Evolutionary conservation across 1,140 invertebrate genomes (phyloP), one percentile per base, ranked within the genome.

Genomic region (Hylaeus anthracinus): DNA sequence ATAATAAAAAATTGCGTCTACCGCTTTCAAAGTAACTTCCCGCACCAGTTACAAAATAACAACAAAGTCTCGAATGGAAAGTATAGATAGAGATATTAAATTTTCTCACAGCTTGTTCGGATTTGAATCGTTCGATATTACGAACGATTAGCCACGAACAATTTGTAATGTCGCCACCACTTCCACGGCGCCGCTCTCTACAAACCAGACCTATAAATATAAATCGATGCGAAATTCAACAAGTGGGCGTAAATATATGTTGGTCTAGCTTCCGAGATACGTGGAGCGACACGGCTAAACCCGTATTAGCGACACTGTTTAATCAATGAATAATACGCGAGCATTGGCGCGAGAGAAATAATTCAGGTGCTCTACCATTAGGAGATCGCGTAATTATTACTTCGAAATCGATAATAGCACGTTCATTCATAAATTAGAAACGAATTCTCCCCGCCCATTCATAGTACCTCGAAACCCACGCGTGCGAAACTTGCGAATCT

Each of bases 221-320:
- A 15, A 60, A 48, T 37, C 48, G 64, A 55, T 26, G 43, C 1
- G 15, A 79, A 72, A 41, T 58, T 58, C 43, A 66, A 10, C 48
- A 55, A 9, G 67, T 70, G 67, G 61, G 41, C 78, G 78, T 55
- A 72, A 45, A 9, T 78, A 78, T 45, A 61, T 53, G 45, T 53
- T 26, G 55, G 43, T 39, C 66, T 71, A 61, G 39, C 56, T 53
- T 45, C n/a, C 26, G 45, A 61, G 75, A 60, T 70, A 61, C 51
- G 26, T 61, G 3, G 8, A 12, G 2, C 10, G 1, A 0, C 12
- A 3, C 10, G 14, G 5, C 39, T 43, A 43, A 10, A 64, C 39
- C 61, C 39, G 61, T 43, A 39, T 15, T 64, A 64, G 43, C 6
- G 61, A 5, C 5, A 64, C 61, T 41, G 15, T 64, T 64, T 64